Conservation (phyloP, 2,888 invertebrate genomes). For the Anoplius nigerrimus region DNA sequence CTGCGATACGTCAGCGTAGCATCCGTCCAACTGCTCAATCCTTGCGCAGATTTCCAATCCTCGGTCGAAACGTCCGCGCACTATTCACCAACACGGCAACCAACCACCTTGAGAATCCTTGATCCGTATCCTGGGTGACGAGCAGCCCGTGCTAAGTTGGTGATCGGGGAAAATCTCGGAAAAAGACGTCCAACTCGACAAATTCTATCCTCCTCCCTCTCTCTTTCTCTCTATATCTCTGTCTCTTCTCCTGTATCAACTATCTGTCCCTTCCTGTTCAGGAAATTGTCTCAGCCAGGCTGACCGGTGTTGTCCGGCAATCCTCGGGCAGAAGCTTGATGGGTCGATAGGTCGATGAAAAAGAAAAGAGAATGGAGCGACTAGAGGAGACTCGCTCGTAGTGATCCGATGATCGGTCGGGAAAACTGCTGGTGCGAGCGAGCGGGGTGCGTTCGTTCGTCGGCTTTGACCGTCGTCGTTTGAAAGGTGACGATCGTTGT, state of each 20-base stretch:
- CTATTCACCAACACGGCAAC: too few species aligned
- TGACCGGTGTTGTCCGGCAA: too few species aligned
- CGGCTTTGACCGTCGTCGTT: conserved; percentile 18
- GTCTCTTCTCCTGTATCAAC: background rate
- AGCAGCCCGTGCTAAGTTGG: too few species aligned
- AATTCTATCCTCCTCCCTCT: background rate
- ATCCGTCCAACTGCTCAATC: conserved; percentile 32
- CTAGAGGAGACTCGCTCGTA: background rate
- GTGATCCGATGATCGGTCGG: too few species aligned
- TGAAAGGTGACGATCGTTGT: conserved; percentile 52
- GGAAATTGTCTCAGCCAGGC: too few species aligned
- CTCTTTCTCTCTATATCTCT: background rate
- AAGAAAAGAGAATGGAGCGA: conserved; percentile 2
- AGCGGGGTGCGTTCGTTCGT: background rate
- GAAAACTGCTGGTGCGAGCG: background rate
- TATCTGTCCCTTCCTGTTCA: background rate
- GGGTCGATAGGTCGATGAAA: background rate
- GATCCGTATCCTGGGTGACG: too few species aligned
- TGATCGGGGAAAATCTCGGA: too few species aligned
- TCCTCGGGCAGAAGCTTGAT: background rate
- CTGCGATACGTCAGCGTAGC: conserved; percentile 52
- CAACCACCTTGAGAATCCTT: too few species aligned
- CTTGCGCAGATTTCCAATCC: too few species aligned
- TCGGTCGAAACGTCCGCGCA: too few species aligned
- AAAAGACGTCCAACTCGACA: conserved; percentile 23